Conservation (phyloP, 2,888 invertebrate genomes). For the Conus canariensis region DNA sequence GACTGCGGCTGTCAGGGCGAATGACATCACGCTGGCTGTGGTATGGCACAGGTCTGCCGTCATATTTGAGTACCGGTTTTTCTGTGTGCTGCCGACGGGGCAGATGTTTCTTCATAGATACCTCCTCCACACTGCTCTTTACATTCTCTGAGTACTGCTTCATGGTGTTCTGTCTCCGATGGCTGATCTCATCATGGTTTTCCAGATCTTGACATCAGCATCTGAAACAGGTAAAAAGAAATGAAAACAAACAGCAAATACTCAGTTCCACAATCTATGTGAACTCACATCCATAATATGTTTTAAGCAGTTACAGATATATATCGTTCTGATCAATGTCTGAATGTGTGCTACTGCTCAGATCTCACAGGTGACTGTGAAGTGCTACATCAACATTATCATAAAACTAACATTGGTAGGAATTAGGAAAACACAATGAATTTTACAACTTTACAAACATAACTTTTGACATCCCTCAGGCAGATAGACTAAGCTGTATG, state of each 20-base stretch:
- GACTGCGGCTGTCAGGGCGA: not conserved
- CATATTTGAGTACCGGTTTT: conserved; percentile 70
- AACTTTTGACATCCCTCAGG: too few relatives aligned
- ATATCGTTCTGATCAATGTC: too few relatives aligned
- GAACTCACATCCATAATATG: too few relatives aligned
- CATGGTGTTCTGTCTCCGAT: not conserved
- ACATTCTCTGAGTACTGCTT: conserved; percentile 49
- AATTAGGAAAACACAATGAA: too few relatives aligned
- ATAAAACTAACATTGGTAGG: too few relatives aligned
- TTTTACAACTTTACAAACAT: too few relatives aligned
- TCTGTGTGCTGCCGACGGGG: conserved; percentile 67
- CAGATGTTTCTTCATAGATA: conserved; percentile 70
- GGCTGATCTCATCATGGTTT: not conserved
- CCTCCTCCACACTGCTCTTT: conserved; percentile 64
- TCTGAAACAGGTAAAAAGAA: not conserved
- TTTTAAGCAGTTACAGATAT: too few relatives aligned
- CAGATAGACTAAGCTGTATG: too few relatives aligned
- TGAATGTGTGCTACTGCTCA: too few relatives aligned
- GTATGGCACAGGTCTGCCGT: conserved; percentile 64
- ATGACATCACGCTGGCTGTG: conserved; percentile 61
- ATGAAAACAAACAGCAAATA: not conserved
- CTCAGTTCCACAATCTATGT: too few relatives aligned
- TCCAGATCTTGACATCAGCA: not conserved
- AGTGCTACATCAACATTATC: too few relatives aligned
- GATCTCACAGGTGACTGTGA: too few relatives aligned